These are phyloP conservation scores for Phocides pigmalion DNA, from an alignment of 1,140 invertebrate species.

Conservation along the genomic window DNA sequence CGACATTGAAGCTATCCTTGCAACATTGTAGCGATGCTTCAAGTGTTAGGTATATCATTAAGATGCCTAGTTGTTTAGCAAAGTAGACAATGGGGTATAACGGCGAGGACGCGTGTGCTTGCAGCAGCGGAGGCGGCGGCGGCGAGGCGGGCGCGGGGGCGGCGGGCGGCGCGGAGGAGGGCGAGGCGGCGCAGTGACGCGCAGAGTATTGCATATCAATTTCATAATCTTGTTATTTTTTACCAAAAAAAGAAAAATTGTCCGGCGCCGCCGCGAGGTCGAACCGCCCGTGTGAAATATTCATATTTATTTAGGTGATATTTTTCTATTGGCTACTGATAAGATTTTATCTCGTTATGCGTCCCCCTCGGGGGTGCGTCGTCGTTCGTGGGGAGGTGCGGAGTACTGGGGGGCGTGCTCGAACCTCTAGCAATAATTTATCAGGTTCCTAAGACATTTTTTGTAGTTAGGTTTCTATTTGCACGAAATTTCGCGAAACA, in stretches of 20 bases:
- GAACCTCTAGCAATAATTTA: constrained; percentile 83
- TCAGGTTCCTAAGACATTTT: constrained; percentile 83
- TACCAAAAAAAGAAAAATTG: constrained; percentile 68
- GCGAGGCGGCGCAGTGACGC: constrained; percentile 59
- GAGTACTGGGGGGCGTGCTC: constrained; percentile 56
- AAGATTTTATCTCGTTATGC: constrained; percentile 78
- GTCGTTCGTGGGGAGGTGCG: constrained; percentile 23
- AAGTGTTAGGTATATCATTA: too few species aligned
- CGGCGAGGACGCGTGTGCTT: too few species aligned
- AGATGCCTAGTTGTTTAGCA: too few species aligned
- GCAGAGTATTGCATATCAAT: constrained; percentile 60
- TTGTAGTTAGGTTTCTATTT: constrained; percentile 82
- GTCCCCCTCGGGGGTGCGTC: constrained; percentile 57
- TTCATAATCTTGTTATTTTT: constrained; percentile 72
- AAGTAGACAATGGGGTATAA: too few species aligned
- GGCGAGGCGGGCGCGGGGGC: constrained; percentile 32
- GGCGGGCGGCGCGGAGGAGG: constrained; percentile 36
- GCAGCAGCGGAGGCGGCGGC: neutral
- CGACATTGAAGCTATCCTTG: too few species aligned
- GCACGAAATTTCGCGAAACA: constrained; percentile 81
- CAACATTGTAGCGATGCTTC: too few species aligned
- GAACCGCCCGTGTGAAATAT: constrained; percentile 57
- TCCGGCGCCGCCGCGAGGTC: constrained; percentile 36
- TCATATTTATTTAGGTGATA: constrained; percentile 83
- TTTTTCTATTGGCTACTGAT: constrained; percentile 83